These are phyloP conservation scores for Maniola jurtina DNA, from an alignment of 1,140 invertebrate genomes.

Conservation along the genomic window DNA sequence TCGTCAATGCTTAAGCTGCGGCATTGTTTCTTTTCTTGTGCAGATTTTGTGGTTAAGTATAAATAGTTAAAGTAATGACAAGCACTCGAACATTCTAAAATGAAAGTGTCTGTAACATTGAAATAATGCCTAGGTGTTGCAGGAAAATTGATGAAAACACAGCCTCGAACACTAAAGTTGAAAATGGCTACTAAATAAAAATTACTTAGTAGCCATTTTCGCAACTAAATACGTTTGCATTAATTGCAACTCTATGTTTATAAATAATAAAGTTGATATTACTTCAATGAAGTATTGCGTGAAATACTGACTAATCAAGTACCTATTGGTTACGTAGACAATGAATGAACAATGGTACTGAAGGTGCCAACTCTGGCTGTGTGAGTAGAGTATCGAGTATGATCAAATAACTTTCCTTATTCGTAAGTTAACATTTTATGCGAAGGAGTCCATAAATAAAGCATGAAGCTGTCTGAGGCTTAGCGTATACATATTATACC, in stretches of 20 bases:
- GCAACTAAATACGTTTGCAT: neutral
- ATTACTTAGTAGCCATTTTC: neutral
- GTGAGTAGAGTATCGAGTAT: conserved; percentile 20
- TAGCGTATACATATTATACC: no score
- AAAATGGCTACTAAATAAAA: neutral
- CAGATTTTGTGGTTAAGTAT: conserved; percentile 8
- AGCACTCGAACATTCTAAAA: no score
- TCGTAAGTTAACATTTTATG: neutral
- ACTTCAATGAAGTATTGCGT: neutral
- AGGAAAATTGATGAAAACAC: no score
- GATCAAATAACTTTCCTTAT: conserved; percentile 24
- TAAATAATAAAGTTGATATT: neutral
- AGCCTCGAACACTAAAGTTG: no score
- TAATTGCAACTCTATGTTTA: neutral
- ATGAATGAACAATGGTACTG: conserved; percentile 27
- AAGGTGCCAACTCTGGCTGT: conserved; percentile 20
- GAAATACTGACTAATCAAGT: conserved; percentile 1
- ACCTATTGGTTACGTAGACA: conserved; percentile 12
- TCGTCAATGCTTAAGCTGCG: conserved; percentile 13
- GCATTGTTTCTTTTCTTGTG: conserved; percentile 31
- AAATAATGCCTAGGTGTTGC: no score
- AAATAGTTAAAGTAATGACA: no score
- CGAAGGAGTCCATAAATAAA: neutral
- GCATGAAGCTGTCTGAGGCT: no score
- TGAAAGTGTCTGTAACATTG: no score